These are phyloP conservation scores for Pharmacophagus antenor DNA, from an alignment of 2,888 invertebrate species.

Conservation along the genomic window DNA sequence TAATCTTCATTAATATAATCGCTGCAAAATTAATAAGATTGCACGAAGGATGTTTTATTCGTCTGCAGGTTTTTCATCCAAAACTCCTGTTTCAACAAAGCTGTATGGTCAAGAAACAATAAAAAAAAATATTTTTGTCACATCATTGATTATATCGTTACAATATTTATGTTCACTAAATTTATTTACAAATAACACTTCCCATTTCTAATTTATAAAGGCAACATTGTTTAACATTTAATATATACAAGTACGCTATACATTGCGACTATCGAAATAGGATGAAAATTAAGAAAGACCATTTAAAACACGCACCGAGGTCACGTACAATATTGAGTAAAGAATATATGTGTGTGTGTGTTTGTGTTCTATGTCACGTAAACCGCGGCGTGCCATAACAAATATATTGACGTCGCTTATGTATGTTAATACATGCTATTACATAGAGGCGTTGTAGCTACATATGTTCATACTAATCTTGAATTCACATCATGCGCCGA, in stretches of 20 bases:
- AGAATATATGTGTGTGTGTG: constrained; percentile 1
- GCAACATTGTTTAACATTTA: neutral
- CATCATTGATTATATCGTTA: too few relatives aligned
- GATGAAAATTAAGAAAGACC: neutral
- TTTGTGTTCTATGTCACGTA: constrained; percentile 24
- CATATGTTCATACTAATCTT: neutral
- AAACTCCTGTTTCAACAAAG: too few relatives aligned
- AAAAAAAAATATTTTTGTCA: too few relatives aligned
- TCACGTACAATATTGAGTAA: constrained; percentile 17
- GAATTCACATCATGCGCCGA: constrained; percentile 13
- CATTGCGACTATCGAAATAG: neutral
- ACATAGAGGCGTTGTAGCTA: neutral
- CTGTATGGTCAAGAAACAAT: too few relatives aligned
- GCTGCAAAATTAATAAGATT: too few relatives aligned
- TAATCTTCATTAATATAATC: too few relatives aligned
- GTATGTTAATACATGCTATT: constrained; percentile 12
- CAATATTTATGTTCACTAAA: too few relatives aligned
- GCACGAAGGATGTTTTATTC: too few relatives aligned
- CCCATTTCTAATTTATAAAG: neutral
- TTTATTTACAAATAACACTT: too few relatives aligned
- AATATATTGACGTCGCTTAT: constrained; percentile 23
- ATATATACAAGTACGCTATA: too few relatives aligned
- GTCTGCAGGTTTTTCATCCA: too few relatives aligned
- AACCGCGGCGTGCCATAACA: constrained; percentile 11
- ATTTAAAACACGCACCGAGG: neutral